Conservation (phyloP, 2,113 vertebrate species). For the Agelaius phoeniceus region DNA sequence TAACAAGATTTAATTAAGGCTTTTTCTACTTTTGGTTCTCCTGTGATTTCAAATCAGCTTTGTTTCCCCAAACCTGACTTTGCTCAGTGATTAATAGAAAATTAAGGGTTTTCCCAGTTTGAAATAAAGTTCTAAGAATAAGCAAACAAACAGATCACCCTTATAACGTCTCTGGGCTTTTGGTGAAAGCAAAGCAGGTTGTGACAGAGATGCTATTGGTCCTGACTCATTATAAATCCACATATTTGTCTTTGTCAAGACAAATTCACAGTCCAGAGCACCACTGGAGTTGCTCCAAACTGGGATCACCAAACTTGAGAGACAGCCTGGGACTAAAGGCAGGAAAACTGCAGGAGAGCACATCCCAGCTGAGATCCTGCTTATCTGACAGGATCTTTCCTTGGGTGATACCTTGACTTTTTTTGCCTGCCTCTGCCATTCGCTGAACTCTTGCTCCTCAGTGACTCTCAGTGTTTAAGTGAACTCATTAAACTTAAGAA, state of each 20-base stretch:
- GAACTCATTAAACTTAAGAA: conserved; percentile 45
- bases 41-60: not conserved
- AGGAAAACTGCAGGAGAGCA: not conserved
- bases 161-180: not conserved
- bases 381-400: not conserved
- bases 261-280: not conserved
- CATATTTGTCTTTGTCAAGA: not conserved
- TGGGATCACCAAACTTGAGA: not conserved
- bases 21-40: not conserved
- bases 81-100: not conserved
- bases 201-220: not conserved
- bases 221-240: not conserved
- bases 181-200: not conserved
- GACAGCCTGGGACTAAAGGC: not conserved
- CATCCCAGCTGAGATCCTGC: not conserved
- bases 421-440: not conserved
- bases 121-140: not conserved
- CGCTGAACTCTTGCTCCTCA: not conserved
- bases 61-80: not conserved
- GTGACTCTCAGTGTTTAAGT: conserved; percentile 41
- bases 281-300: not conserved
- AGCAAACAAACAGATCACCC: not conserved
- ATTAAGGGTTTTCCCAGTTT: not conserved
- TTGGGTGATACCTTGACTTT: not conserved
- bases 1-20: not conserved